Conservation (phyloP, 2,888 invertebrate genomes). For the Lypha dubia region DNA sequence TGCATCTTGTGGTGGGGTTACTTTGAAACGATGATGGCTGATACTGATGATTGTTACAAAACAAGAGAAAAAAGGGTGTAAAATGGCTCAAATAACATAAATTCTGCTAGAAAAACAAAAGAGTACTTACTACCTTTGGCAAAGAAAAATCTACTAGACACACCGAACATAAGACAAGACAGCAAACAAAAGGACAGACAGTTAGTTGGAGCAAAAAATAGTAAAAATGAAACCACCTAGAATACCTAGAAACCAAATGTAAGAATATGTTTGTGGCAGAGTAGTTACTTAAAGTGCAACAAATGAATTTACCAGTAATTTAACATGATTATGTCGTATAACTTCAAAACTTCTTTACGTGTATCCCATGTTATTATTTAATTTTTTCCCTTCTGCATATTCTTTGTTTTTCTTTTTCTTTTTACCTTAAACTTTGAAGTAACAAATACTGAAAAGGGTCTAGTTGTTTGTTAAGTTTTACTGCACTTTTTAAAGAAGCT, state of each 20-base stretch:
- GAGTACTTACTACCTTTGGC: constrained; percentile 50
- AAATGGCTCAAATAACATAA: constrained; percentile 69
- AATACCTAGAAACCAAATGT: constrained; percentile 61
- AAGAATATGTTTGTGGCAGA: constrained; percentile 53
- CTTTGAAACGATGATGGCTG: constrained; percentile 40
- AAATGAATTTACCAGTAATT: constrained; percentile 82
- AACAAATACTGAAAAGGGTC: constrained; percentile 47
- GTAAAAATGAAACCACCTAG: constrained; percentile 33
- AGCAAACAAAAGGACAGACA: constrained; percentile 35
- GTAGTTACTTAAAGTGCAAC: constrained; percentile 73
- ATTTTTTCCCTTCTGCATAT: not conserved
- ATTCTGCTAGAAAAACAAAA: constrained; percentile 51
- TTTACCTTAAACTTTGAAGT: constrained; percentile 8
- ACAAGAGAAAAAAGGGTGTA: constrained; percentile 66
- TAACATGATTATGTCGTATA: constrained; percentile 81
- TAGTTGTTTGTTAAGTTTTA: constrained; percentile 31
- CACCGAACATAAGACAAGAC: constrained; percentile 8
- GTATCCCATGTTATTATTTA: constrained; percentile 52
- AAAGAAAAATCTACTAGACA: constrained; percentile 44
- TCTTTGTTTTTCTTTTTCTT: not conserved
- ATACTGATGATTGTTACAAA: constrained; percentile 54
- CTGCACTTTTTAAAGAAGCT: constrained; percentile 62
- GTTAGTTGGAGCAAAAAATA: constrained; percentile 47
- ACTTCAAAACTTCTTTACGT: constrained; percentile 57
- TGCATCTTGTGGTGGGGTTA: constrained; percentile 45